These are phyloP conservation scores for human (Homo sapiens) DNA, from an alignment of 2,113 vertebrate genomes.

Conservation along the genomic window GRCh38 chr9:79998001-79998500, in stretches of 20 bases:
- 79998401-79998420: not conserved
- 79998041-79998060: not conserved
- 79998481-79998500: not conserved
- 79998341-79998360: not conserved
- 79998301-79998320: not conserved
- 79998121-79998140: not conserved
- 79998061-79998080: not conserved
- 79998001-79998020: not conserved
- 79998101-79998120: not conserved
- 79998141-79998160: not conserved
- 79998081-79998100: not conserved
- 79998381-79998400: slow-evolving; percentile 33
- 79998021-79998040: not conserved
- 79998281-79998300: not conserved
- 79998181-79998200: not conserved
- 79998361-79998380: slow-evolving; percentile 24
- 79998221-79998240: not conserved
- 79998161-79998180: not conserved
- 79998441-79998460: not conserved
- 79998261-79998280: not conserved
- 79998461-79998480: not conserved
- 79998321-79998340: not conserved
- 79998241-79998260: not conserved
- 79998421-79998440: not conserved
- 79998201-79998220: not conserved